Evolutionary conservation across 2,797 vertebrate species (phyloP), one percentile per base, ranked within the genome.

Genomic region (Enteromius paludinosus): DNA sequence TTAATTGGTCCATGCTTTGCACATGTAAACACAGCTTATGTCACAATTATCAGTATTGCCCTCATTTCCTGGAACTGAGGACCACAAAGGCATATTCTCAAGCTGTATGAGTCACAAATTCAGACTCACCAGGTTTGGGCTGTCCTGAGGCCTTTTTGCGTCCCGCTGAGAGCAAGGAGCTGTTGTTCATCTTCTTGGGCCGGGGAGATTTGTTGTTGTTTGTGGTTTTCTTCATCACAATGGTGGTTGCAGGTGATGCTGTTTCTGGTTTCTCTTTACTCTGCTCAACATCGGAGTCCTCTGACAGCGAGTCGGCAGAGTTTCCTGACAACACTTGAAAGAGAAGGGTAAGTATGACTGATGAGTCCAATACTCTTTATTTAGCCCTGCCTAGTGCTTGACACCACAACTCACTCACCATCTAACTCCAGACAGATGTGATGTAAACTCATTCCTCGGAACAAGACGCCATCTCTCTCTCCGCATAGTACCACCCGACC

Each of bases 361-460:
- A 64, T 74, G 15, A 54, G 59, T 54, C 47, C 8, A 47, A 33
- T 18, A 30, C 54, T 47, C 12, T 71, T 45, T 20, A 79, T 56
- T 41, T 54, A 38, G 9, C 69, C 35, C 64, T 30, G 23, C 7
- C 41, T 23, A 18, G 18, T 70, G 30, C 10, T n/a, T 41, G 20
- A 74, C 33, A 75, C 66, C 70, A 81, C 52, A 85, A 70, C 49
- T 75, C 25, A 75, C 65, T 84, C 30, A 96, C 95, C 95, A 54
- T 96, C 95, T 82, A 96, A 90, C 82, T 96, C 95, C 88, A 96
- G 87, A 86, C 95, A 96, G 91, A 96, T 95, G 88, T 96, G 95
- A 88, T 95, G 94, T 41, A 96, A 91, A 88, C 94, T 96, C 95
- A 96, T 95, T 72, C 95, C 95, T 85, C 94, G 91, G 88, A 96